Percentiles rank a stretch among this genome's conserved stretches.
Evolutionary conservation across 1,140 invertebrate species (phyloP).

Genomic region (Platyscapa corneri): DNA sequence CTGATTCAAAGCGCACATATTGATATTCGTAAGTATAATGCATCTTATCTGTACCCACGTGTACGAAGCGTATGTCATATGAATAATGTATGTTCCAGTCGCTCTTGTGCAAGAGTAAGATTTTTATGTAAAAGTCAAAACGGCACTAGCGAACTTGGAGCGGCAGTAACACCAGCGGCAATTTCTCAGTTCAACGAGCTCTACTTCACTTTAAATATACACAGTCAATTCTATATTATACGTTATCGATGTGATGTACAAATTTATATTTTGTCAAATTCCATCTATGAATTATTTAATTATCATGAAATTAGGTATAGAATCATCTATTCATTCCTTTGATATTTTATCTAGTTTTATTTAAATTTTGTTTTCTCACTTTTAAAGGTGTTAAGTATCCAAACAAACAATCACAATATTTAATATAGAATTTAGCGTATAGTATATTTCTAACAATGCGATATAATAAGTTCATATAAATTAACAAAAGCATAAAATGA

Average conservation of each 20-base stretch:
- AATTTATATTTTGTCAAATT: slow-evolving; percentile 33
- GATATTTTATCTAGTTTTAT: neutral
- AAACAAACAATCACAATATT: too few relatives aligned
- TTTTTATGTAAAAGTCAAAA: slow-evolving; percentile 50
- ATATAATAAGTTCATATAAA: too few relatives aligned
- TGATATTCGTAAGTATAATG: slow-evolving; percentile 62
- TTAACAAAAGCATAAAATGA: too few relatives aligned
- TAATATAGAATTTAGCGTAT: too few relatives aligned
- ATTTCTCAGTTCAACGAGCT: neutral
- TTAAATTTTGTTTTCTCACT: neutral
- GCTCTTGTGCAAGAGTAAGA: too few relatives aligned
- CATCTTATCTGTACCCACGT: slow-evolving; percentile 55
- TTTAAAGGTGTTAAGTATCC: too few relatives aligned
- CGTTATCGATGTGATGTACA: slow-evolving; percentile 8
- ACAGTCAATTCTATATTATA: slow-evolving; percentile 38
- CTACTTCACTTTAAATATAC: slow-evolving; percentile 32
- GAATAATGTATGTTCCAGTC: slow-evolving; percentile 60
- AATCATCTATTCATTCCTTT: neutral
- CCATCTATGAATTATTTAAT: slow-evolving; percentile 27
- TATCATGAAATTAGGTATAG: neutral
- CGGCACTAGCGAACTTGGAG: slow-evolving; percentile 58
- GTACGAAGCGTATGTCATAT: slow-evolving; percentile 48
- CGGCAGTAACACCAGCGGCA: neutral
- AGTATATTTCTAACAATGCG: too few relatives aligned
- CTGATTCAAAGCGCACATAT: slow-evolving; percentile 58